Percentiles rank a stretch among this genome's conserved stretches.
Evolutionary conservation across 2,797 vertebrate genomes (phyloP).

Genomic region (Anguilla pacifica): DNA sequence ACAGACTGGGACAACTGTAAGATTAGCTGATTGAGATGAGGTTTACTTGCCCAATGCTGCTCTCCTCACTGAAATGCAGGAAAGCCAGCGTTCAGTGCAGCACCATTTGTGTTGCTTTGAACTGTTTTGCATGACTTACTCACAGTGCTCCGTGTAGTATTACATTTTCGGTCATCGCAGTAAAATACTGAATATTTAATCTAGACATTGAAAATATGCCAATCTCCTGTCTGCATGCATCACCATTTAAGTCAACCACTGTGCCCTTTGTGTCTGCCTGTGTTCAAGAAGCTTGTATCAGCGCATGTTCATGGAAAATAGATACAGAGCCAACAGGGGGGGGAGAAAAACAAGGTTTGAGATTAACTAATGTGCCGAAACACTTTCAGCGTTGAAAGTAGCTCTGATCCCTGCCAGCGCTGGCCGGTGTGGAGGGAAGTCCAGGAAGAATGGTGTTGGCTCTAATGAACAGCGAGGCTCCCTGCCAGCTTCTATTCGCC

Average conservation of each 20-base stretch:
- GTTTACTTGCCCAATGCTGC: neutral
- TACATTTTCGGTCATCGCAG: neutral
- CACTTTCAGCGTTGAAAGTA: neutral
- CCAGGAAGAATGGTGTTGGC: neutral
- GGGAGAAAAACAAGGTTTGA: neutral
- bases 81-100: neutral
- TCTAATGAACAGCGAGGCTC: neutral
- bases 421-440: neutral
- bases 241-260: neutral
- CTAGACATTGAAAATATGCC: neutral
- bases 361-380: neutral
- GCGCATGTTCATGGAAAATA: neutral
- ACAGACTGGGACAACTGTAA: neutral
- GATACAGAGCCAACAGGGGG: neutral
- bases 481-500: neutral
- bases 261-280: neutral
- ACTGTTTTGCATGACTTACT: neutral
- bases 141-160: neutral
- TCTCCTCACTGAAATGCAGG: neutral
- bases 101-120: neutral
- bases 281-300: neutral
- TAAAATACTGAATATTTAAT: neutral
- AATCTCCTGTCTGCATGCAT: neutral
- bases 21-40: neutral
- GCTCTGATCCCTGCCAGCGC: neutral